phyloP scores from a whole-genome alignment of 2,797 vertebrate genomes.

The Leptodactylus fallax region DNA sequence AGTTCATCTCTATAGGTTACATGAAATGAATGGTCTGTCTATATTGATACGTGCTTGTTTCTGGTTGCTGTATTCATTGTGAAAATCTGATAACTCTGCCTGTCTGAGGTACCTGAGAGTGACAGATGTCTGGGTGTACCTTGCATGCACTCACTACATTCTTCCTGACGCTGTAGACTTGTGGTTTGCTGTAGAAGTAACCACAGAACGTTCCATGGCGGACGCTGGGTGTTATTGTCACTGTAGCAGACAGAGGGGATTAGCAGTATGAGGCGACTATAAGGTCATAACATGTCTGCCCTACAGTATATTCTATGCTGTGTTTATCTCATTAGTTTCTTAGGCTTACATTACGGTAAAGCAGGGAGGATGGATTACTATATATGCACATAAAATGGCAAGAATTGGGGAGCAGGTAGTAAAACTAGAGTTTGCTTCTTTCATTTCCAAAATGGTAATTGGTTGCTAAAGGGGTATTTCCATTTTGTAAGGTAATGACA shows the following conservation, averaged over 20 bases:
- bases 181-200: constrained; percentile 1
- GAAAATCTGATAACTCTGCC: background rate
- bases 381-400: too few relatives aligned
- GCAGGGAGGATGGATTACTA: background rate
- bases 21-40: background rate
- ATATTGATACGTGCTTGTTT: background rate
- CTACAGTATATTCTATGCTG: background rate
- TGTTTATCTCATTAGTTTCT: background rate
- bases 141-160: background rate
- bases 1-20: background rate
- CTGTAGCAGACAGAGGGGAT: background rate
- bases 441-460: too few relatives aligned
- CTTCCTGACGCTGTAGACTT: background rate
- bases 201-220: constrained; percentile 20
- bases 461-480: too few relatives aligned
- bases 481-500: too few relatives aligned
- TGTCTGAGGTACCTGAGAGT: background rate
- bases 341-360: background rate
- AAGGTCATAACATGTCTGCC: background rate
- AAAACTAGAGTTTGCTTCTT: too few relatives aligned
- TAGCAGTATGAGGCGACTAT: background rate
- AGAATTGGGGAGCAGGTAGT: too few relatives aligned
- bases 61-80: background rate
- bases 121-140: background rate
- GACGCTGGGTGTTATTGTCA: background rate